These are phyloP conservation scores for Motacilla tschutschensis DNA, from an alignment of 2,113 vertebrate genomes.

Conservation along the genomic window DNA sequence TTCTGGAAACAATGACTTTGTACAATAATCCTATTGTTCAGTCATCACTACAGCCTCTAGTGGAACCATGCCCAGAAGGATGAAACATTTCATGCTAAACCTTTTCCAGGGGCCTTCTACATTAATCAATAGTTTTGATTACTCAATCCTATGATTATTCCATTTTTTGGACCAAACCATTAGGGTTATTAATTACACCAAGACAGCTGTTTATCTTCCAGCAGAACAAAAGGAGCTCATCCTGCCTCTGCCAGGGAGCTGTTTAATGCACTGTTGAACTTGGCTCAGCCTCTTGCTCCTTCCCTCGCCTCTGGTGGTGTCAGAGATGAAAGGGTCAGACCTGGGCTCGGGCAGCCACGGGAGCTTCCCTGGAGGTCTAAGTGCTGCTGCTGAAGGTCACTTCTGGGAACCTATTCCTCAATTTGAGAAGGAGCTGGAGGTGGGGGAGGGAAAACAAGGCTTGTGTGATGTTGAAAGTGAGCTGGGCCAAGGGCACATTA, in stretches of 20 bases:
- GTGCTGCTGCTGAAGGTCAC: conserved; percentile 22
- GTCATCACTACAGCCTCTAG: neutral
- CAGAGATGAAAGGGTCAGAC: neutral
- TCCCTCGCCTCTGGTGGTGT: neutral
- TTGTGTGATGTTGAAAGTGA: neutral
- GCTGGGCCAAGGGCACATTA: neutral
- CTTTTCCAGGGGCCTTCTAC: conserved; percentile 2
- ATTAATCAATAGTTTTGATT: conserved; percentile 56
- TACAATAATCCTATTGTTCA: conserved; percentile 17
- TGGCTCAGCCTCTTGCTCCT: neutral
- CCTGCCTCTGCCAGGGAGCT: neutral
- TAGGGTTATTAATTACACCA: conserved; percentile 50
- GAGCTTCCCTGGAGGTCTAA: conserved; percentile 14
- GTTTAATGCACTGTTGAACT: neutral
- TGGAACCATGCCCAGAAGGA: conserved; percentile 37
- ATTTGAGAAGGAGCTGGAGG: neutral
- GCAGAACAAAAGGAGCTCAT: conserved; percentile 1
- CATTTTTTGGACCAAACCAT: conserved; percentile 12
- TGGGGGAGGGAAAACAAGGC: neutral
- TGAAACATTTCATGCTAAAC: conserved; percentile 17
- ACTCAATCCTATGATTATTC: conserved; percentile 44
- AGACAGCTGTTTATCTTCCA: conserved; percentile 45
- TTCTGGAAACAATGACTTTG: conserved; percentile 27
- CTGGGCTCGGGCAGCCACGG: neutral
- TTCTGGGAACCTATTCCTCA: conserved; percentile 4